Evolutionary conservation across 2,888 invertebrate species (phyloP), one percentile per base, ranked within the genome.

Genomic region (Apamea crenata): DNA sequence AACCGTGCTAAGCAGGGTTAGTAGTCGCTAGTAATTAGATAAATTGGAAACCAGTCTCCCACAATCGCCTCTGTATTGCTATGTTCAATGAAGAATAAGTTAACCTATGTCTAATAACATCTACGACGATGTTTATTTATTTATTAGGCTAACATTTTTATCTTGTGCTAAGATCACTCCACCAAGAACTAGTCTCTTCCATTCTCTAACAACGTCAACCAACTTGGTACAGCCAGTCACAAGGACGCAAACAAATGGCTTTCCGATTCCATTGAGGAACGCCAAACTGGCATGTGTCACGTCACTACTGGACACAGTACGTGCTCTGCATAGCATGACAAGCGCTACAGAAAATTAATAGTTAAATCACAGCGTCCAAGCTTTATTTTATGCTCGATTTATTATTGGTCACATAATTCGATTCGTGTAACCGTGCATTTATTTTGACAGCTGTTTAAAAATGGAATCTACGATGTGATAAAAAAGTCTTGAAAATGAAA

Each of bases 291-390:
- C 80, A 75, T 72, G 44, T 77, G 74, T 77, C 84, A 68, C 81
- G 71, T 84, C 85, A 87, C 77, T 74, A 66, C 68, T 77, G 81
- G 77, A 81, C 85, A 75, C 32, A 8, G 74, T 40, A 81, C 85
- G 88, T 87, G 85, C 16, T 32, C 66, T 29, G 85, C 56, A 87
- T 85, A 18, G 29, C 25, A 50, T 69, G 40, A n/a, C 40, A 72
- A 66, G 29, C 40, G n/a, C 53, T n/a, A 77, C 84, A 66, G 59
- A 84, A 56, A 78, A 87, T 87, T 75, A 83, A 87, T 79, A 75
- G 72, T 74, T 75, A 69, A 75, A 72, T 73, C 74, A 75, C 53
- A 69, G 25, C 29, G 29, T 61, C 16, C 25, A 25, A 29, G 29
- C n/a, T 86, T 73, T 47, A 74, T 67, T 65, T 61, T 50, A 18